Evolutionary conservation across 1,140 invertebrate species (phyloP).

Genomic region (Trichonephila clavipes): DNA sequence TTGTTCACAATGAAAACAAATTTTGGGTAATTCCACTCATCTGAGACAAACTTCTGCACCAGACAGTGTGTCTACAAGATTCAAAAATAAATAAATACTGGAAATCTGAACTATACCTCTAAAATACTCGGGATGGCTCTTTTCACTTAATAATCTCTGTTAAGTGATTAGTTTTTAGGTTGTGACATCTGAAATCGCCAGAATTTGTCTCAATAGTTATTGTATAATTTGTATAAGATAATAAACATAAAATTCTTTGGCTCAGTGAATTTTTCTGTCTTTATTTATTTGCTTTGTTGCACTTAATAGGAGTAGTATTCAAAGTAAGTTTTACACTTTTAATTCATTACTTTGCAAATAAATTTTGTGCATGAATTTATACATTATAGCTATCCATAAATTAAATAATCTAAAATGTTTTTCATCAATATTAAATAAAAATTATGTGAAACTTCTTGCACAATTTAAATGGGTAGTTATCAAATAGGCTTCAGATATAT

Average conservation of each 20-base stretch:
- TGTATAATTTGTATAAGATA: slow-evolving; percentile 75
- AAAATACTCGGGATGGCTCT: slow-evolving; percentile 40
- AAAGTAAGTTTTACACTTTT: not conserved
- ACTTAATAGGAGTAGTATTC: not conserved
- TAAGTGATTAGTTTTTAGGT: slow-evolving; percentile 68
- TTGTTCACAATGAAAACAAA: slow-evolving; percentile 47
- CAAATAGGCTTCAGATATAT: no score
- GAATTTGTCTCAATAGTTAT: slow-evolving; percentile 75
- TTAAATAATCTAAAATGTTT: no score
- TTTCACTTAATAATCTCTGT: slow-evolving; percentile 43
- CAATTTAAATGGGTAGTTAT: no score
- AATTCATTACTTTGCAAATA: no score
- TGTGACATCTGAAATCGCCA: slow-evolving; percentile 66
- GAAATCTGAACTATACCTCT: slow-evolving; percentile 48
- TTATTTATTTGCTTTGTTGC: not conserved
- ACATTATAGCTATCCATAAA: no score
- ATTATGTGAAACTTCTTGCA: no score
- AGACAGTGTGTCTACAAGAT: slow-evolving; percentile 63
- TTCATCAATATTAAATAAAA: no score
- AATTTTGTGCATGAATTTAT: no score
- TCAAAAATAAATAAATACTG: no score
- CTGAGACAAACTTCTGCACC: slow-evolving; percentile 67
- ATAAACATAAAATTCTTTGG: slow-evolving; percentile 61
- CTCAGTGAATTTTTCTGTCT: slow-evolving; percentile 36
- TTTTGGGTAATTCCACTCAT: slow-evolving; percentile 70